Evolutionary conservation across 2,797 vertebrate genomes (phyloP), one percentile per base, ranked within the genome.

Genomic region (Pipistrellus kuhlii): DNA sequence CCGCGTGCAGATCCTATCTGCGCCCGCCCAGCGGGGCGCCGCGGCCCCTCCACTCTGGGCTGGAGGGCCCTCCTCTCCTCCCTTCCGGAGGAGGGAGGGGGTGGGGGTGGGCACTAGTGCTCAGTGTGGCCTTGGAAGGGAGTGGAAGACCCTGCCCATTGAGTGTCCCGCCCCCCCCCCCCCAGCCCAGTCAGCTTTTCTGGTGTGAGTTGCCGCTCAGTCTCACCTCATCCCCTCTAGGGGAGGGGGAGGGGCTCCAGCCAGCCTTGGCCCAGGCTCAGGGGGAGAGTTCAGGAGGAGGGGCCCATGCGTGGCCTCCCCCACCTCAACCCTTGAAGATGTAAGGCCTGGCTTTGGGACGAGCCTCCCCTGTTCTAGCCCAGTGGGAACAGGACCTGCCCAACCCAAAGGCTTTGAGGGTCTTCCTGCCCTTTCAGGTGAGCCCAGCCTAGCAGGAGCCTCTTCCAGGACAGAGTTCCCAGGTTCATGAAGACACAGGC

Each of bases 1-100:
- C 48, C 0, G 57, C 6, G 51, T 83, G 85, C 81, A 96, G 96
- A 97, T 96, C 57, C 94, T 96, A 97, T 96, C 95, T 91, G 81
- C 46, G 41, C 87, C 87, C 13, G 90, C 86, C 87, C 93, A 59
- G 95, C 68, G 46, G 93, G 96, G 46, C 30, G 88, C 85, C 86
- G 77, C 20, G 17, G 64, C 55, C 75, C 46, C 76, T 64, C 80
- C 87, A 59, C 57, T 78, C 85, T 10, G 6, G 73, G n/a, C 51
- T 23, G 21, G 32, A 78, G 76, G 72, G 88, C 89, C 91, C 81
- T 32, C 27, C 92, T 89, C 72, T n/a, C 72, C 76, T 73, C 48
- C 23, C 89, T 94, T 86, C 86, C 66, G 20, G 69, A 27, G 72
- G 11, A 23, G 27, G 66, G 32, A 27, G 8, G 64, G 11, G 32